These are phyloP conservation scores for Furnarius figulus DNA, from an alignment of 2,113 vertebrate species.

Conservation along the genomic window DNA sequence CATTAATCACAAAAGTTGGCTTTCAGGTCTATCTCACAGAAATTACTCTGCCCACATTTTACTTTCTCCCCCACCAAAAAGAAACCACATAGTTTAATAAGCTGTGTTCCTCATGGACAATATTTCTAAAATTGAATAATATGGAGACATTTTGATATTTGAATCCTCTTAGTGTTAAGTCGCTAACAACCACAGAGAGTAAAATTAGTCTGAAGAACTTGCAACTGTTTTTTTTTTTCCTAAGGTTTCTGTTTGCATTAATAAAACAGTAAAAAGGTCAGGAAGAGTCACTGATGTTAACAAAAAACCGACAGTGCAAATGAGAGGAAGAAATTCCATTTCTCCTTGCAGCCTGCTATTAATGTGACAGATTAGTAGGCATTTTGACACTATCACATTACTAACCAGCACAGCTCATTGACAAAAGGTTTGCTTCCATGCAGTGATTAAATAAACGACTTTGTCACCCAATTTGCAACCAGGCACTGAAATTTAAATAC, in stretches of 20 bases:
- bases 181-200: neutral
- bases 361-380: neutral
- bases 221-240: neutral
- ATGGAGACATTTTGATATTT: neutral
- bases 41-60: conserved; percentile 16
- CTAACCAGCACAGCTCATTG: neutral
- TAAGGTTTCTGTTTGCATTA: neutral
- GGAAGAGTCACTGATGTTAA: neutral
- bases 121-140: neutral
- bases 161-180: neutral
- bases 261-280: neutral
- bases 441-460: neutral
- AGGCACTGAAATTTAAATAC: neutral
- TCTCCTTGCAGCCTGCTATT: neutral
- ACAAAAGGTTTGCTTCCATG: neutral
- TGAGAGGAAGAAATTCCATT: neutral
- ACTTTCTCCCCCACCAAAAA: neutral
- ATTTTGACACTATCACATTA: neutral
- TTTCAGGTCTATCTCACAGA: conserved; percentile 47
- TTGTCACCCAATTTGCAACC: neutral
- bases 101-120: neutral
- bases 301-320: neutral
- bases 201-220: neutral
- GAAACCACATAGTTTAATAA: neutral
- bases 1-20: conserved; percentile 71